Base-by-base conservation (phyloP, 2,888 invertebrate genomes). In the Xestia rhomboidea region DNA sequence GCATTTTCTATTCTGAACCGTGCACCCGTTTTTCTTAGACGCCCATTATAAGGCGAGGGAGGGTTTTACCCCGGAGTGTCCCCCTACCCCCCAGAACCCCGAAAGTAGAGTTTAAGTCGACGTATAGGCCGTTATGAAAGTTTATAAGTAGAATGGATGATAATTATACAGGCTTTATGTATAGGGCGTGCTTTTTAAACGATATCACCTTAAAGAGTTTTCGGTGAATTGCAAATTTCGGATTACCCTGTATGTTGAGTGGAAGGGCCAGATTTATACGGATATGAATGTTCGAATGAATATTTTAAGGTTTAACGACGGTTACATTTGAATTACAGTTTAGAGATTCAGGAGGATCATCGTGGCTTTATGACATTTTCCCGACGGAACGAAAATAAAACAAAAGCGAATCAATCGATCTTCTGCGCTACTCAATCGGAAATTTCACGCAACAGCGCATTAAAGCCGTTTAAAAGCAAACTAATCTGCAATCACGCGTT, bases 131-230 rank as follows among this genome's bases (percentile, higher is more conserved):
- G 94, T 96, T 96, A 95, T 95, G 95, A 96, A 96, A 96, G 95
- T 96, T 96, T 96, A 96, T 96, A 96, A 96, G 96, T 96, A 95
- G 94, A 96, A 96, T 94, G 95, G 96, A 96, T 96, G 96, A 96
- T 96, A 96, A 96, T 96, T 96, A 96, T 95, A 94, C 93, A 93
- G 91, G 94, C 89, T 95, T 94, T 95, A 96, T 94, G 95, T 95
- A 93, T 92, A 92, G 91, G 92, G 94, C 94, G 95, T 95, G 96
- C 94, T 94, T 94, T 94, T 94, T 94, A 93, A 94, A 91, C 92
- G 94, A 92, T 95, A 95, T 94, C 94, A 93, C 93, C 93, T 94
- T 90, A 91, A 93, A 93, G 93, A 93, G 92, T 93, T 93, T 92
- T 89, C 85, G 84, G 88, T 86, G 89, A 92, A 93, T 92, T 91